These are phyloP conservation scores for Nymphicus hollandicus DNA, from an alignment of 2,113 vertebrate species.

Conservation along the genomic window DNA sequence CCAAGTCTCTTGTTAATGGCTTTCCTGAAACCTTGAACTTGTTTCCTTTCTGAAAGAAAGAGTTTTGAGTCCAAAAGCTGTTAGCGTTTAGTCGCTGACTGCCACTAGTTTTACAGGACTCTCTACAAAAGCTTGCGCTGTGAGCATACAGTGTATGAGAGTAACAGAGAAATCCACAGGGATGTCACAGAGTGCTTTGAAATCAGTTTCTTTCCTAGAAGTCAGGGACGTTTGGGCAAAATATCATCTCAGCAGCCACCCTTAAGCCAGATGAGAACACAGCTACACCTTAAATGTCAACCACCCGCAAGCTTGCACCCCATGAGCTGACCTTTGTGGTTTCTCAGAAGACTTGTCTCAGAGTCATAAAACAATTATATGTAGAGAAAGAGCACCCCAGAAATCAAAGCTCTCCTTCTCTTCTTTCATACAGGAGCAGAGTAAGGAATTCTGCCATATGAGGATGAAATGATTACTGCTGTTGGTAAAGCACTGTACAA, in stretches of 20 bases:
- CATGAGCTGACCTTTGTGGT: not conserved
- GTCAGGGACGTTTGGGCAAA: rapidly evolving
- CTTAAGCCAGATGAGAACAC: not conserved
- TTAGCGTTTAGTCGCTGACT: not conserved
- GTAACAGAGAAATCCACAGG: not conserved
- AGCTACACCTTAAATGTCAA: not conserved
- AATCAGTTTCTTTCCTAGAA: not conserved
- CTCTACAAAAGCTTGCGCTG: not conserved
- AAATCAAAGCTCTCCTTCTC: not conserved
- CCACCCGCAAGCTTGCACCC: not conserved
- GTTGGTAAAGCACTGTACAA: not conserved
- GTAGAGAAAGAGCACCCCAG: not conserved
- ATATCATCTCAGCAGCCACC: not conserved
- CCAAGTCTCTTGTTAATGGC: not conserved
- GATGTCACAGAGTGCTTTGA: not conserved
- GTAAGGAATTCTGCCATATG: not conserved
- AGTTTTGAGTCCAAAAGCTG: not conserved
- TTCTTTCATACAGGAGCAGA: not conserved
- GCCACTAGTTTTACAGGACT: not conserved
- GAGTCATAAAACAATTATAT: rapidly evolving
- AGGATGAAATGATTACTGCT: rapidly evolving
- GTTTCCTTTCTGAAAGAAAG: not conserved
- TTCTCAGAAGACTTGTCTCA: not conserved
- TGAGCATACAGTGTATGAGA: not conserved
- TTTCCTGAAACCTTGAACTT: not conserved